These are phyloP conservation scores for Amphibalanus amphitrite DNA, from an alignment of 1,140 invertebrate genomes.

Conservation along the genomic window DNA sequence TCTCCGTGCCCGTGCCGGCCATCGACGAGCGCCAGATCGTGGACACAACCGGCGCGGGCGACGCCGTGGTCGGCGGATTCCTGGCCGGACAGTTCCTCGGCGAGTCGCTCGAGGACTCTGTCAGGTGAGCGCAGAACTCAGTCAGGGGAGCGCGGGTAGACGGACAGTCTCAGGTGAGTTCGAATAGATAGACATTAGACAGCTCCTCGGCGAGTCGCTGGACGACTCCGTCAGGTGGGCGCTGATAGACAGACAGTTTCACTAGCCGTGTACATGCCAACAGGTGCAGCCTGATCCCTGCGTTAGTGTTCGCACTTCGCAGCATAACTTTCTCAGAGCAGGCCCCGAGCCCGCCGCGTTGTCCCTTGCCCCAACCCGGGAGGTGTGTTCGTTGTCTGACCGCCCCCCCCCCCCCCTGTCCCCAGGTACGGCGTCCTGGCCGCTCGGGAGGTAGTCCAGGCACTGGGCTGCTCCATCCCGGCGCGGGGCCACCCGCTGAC, in stretches of 20 bases:
- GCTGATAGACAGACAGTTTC: too few species aligned
- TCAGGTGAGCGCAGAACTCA: neutral
- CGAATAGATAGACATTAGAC: too few species aligned
- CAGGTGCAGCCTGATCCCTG: too few species aligned
- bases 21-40: constrained; percentile 28
- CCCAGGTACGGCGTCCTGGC: neutral
- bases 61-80: constrained; percentile 61
- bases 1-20: constrained; percentile 26
- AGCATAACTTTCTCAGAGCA: too few species aligned
- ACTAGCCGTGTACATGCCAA: too few species aligned
- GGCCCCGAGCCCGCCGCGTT: too few species aligned
- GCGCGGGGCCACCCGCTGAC: neutral
- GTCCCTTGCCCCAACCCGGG: too few species aligned
- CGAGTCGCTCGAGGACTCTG: neutral
- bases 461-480: neutral
- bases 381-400: too few species aligned
- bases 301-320: too few species aligned
- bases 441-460: neutral
- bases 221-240: neutral
- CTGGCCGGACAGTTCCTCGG: constrained; percentile 29
- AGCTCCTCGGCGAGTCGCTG: neutral
- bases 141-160: too few species aligned
- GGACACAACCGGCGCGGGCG: constrained; percentile 63
- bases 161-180: too few species aligned
- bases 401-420: too few species aligned